Evolutionary conservation across 2,888 invertebrate genomes (phyloP).

Genomic region (Thera britannica): DNA sequence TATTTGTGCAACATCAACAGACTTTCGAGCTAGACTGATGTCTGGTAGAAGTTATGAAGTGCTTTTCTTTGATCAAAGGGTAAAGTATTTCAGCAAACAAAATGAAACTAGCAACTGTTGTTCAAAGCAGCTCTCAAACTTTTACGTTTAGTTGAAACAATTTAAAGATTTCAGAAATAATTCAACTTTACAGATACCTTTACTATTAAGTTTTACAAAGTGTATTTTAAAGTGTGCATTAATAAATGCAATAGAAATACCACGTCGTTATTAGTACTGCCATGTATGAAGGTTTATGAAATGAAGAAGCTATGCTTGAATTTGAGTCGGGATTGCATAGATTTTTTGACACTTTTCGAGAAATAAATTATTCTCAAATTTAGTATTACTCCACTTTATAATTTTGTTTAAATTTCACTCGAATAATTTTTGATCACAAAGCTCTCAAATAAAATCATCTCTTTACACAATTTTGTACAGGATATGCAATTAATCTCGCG

Average conservation of each 20-base stretch:
- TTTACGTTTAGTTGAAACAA: neutral
- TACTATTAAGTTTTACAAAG: neutral
- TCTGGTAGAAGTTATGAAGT: no score
- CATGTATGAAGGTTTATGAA: no score
- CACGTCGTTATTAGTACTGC: no score
- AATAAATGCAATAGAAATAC: no score
- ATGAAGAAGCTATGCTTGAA: no score
- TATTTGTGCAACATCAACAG: neutral
- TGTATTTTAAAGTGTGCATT: neutral
- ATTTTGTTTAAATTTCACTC: neutral
- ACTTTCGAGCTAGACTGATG: neutral
- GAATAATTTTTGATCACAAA: neutral
- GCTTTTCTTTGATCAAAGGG: neutral
- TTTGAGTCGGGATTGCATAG: no score
- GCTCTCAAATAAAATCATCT: constrained; percentile 16
- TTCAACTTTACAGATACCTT: neutral
- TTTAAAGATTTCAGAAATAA: neutral
- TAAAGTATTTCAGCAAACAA: neutral
- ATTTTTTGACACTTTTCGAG: no score
- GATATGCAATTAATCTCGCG: constrained; percentile 30
- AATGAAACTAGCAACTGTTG: neutral
- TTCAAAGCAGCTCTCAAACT: neutral
- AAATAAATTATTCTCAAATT: neutral
- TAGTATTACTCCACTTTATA: neutral
- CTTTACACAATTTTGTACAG: constrained; percentile 29